These are phyloP conservation scores for Menura novaehollandiae DNA, from an alignment of 2,113 vertebrate species.

Conservation along the genomic window DNA sequence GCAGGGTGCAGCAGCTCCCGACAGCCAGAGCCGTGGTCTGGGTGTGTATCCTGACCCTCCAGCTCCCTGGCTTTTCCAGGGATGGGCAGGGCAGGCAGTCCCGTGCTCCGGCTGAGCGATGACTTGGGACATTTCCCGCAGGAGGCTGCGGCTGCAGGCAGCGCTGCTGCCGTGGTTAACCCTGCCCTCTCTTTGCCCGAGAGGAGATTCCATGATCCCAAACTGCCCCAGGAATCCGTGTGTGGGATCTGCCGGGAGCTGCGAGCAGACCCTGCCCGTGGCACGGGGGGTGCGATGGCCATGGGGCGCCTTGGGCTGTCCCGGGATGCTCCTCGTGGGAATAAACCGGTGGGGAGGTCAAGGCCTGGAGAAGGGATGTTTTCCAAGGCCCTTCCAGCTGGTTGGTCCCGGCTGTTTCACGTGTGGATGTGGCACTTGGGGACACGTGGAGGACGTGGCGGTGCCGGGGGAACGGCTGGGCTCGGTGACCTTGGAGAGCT, in stretches of 20 bases:
- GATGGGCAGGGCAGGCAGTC: background rate
- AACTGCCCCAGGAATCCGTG: fast-evolving
- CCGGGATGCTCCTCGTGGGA: background rate
- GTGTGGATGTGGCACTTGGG: background rate
- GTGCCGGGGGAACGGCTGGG: too few species aligned
- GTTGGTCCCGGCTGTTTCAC: fast-evolving
- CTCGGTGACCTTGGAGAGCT: background rate
- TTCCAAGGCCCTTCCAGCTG: background rate
- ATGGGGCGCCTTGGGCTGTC: fast-evolving
- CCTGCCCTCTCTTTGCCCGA: background rate
- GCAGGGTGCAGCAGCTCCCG: background rate
- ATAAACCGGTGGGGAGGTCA: fast-evolving
- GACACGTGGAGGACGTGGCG: background rate
- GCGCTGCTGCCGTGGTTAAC: background rate
- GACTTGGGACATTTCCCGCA: background rate
- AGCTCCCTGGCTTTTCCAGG: background rate
- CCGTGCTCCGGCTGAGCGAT: fast-evolving
- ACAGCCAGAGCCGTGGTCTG: fast-evolving
- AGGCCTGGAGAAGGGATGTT: background rate
- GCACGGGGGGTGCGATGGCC: fast-evolving
- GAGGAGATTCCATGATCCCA: background rate
- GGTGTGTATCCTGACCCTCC: background rate
- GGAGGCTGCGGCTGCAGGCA: background rate
- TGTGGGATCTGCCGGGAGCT: background rate
- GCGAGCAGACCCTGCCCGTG: background rate